Percentiles rank a stretch among this genome's conserved stretches.
Conservation (phyloP, 2,888 invertebrate genomes). For the Plusia festucae region DNA sequence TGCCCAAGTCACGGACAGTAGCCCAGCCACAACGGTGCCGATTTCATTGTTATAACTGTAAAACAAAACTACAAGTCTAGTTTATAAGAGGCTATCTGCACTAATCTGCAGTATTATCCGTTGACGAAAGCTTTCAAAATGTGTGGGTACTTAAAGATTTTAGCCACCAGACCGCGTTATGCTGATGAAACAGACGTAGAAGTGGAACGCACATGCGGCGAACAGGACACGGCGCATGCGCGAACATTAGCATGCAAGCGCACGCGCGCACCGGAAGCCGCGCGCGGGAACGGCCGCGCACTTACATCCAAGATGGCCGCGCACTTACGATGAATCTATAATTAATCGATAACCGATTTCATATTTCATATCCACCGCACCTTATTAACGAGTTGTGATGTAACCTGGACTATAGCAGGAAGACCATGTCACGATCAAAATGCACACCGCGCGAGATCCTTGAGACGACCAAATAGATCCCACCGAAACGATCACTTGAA, state of each 20-base stretch:
- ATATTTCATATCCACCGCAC: constrained; percentile 83
- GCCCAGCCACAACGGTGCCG: not conserved
- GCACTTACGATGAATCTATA: constrained; percentile 86
- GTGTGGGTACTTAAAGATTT: constrained; percentile 18
- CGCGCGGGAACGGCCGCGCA: constrained; percentile 82
- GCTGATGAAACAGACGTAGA: constrained; percentile 60
- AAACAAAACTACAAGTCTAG: not conserved
- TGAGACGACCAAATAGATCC: constrained; percentile 74
- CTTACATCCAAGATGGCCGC: constrained; percentile 86
- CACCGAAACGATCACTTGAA: constrained; percentile 69
- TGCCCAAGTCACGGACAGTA: too few species aligned
- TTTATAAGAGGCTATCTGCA: not conserved
- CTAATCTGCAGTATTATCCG: too few species aligned
- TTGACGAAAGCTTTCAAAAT: constrained; percentile 19
- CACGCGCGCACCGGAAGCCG: constrained; percentile 87
- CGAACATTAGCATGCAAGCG: constrained; percentile 85
- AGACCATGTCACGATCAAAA: constrained; percentile 69
- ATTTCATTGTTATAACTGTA: not conserved
- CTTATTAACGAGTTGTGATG: constrained; percentile 83
- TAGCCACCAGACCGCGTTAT: constrained; percentile 34
- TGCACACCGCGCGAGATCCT: constrained; percentile 75
- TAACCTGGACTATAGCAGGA: constrained; percentile 79
- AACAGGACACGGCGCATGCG: constrained; percentile 77
- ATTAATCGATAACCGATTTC: constrained; percentile 87
- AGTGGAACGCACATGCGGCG: constrained; percentile 75